These are phyloP conservation scores for Dinomys branickii DNA, from an alignment of 2,113 vertebrate species.

Conservation along the genomic window DNA sequence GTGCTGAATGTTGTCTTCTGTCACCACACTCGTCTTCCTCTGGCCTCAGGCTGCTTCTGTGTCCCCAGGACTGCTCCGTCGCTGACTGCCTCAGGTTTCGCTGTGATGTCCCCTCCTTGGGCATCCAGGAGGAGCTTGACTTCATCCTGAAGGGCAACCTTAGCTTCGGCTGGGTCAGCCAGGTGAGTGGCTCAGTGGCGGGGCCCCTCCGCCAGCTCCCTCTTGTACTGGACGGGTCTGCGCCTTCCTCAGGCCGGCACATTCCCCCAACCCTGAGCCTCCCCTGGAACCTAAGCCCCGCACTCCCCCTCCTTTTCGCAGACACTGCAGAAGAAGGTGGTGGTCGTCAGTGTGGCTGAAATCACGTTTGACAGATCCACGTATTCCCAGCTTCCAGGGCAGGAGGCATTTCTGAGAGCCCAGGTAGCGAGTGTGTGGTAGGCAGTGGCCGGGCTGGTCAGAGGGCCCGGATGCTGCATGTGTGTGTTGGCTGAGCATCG, in stretches of 20 bases:
- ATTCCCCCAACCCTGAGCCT: background rate
- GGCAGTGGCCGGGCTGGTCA: background rate
- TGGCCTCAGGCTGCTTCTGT: background rate
- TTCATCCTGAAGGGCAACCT: slow-evolving; percentile 87
- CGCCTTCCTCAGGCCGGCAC: background rate
- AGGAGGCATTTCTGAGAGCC: slow-evolving; percentile 75
- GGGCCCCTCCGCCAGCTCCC: background rate
- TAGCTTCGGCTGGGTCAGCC: slow-evolving; percentile 86
- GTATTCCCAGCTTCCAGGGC: slow-evolving; percentile 84
- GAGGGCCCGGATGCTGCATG: background rate
- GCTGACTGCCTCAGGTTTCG: slow-evolving; percentile 84
- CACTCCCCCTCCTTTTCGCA: slow-evolving; percentile 8
- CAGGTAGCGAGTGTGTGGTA: slow-evolving; percentile 79
- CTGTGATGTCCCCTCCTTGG: slow-evolving; percentile 80
- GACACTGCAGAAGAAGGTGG: slow-evolving; percentile 77
- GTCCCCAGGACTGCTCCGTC: slow-evolving; percentile 86
- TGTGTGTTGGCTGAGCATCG: background rate
- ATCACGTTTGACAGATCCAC: slow-evolving; percentile 84
- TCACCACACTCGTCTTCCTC: background rate
- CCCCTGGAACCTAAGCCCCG: background rate
- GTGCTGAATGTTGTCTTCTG: background rate
- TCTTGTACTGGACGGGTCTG: background rate
- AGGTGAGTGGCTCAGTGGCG: slow-evolving; percentile 81
- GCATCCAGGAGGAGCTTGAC: slow-evolving; percentile 53
- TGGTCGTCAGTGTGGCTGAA: slow-evolving; percentile 84